Conservation (phyloP, 1,140 invertebrate genomes). For the Scylla paramamosain region DNA sequence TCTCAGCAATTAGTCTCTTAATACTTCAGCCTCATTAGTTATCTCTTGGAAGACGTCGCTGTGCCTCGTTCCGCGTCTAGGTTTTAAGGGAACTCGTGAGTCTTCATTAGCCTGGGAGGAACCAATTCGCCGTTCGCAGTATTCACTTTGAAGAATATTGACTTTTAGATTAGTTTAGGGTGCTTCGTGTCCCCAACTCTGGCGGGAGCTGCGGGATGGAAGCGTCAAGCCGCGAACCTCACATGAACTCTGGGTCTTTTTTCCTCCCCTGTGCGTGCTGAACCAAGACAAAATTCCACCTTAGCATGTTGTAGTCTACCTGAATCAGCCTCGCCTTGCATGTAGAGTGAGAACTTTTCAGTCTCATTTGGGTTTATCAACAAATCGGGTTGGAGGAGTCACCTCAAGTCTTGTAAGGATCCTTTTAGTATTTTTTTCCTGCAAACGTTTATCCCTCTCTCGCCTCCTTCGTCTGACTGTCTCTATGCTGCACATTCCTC, state of each 20-base stretch:
- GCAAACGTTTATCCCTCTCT: background rate
- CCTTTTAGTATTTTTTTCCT: background rate
- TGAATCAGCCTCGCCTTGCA: background rate
- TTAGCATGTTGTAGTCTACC: background rate
- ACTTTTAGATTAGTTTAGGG: constrained; percentile 12
- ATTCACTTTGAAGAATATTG: constrained; percentile 24
- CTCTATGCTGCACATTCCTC: background rate
- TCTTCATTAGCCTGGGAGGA: background rate
- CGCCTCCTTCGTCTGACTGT: background rate
- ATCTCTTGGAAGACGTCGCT: background rate
- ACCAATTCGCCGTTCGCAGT: background rate
- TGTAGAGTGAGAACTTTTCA: background rate
- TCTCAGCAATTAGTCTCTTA: constrained; percentile 14
- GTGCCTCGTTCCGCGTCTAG: background rate
- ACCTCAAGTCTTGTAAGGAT: background rate
- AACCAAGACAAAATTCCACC: background rate
- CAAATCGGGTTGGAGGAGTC: background rate
- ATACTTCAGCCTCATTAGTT: constrained; percentile 5
- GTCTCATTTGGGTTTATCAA: background rate
- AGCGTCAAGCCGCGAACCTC: background rate
- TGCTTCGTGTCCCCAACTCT: background rate
- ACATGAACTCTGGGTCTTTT: background rate
- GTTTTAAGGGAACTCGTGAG: background rate
- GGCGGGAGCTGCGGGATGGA: background rate
- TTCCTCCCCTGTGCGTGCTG: background rate